Base-by-base conservation (phyloP, 2,797 vertebrate genomes). In the Neoniphon sammara region DNA sequence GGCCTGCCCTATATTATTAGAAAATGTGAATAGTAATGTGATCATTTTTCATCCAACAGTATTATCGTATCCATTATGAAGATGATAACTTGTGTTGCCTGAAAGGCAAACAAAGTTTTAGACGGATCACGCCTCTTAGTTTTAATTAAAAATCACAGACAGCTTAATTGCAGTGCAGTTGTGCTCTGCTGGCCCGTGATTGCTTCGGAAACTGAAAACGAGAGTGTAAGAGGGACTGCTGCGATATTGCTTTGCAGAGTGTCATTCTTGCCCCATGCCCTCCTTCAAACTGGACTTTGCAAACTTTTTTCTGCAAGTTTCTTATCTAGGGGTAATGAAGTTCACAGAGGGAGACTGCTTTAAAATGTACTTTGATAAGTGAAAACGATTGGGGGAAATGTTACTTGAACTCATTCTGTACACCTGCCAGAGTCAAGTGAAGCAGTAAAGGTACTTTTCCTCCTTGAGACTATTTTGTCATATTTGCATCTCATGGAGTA, bases 61-160 rank as follows among this genome's bases (percentile, higher is more conserved):
- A 78, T 89, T 90, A 90, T 90, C 73, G 46, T 79, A 85, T 90
- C 87, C 85, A 88, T 91, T 91, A 89, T 75, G 75, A 87, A 84
- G 90, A 92, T 89, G 88, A 91, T 89, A 88, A 91, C 87, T 89
- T 78, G 79, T 79, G 85, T 88, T 90, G 91, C 90, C 92, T 92
- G 86, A 91, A 91, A 93, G 91, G 91, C 92, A 93, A 94, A 94
- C 91, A 91, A 91, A 93, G 88, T 93, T 92, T 90, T 68, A 80
- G 89, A 91, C 69, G 70, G 89, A 92, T 93, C 89, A 90, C 79
- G 89, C 90, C 88, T 91, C 89, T 91, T 88, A 89, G 91, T 89
- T 92, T 93, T 93, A 94, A 93, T 94, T 94, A 94, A 94, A 92
- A 93, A 90, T 88, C 91, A 91, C 85, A 90, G 91, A 91, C 89